phyloP scores from a whole-genome alignment of 2,113 vertebrate genomes.

The Capreolus pygargus region DNA sequence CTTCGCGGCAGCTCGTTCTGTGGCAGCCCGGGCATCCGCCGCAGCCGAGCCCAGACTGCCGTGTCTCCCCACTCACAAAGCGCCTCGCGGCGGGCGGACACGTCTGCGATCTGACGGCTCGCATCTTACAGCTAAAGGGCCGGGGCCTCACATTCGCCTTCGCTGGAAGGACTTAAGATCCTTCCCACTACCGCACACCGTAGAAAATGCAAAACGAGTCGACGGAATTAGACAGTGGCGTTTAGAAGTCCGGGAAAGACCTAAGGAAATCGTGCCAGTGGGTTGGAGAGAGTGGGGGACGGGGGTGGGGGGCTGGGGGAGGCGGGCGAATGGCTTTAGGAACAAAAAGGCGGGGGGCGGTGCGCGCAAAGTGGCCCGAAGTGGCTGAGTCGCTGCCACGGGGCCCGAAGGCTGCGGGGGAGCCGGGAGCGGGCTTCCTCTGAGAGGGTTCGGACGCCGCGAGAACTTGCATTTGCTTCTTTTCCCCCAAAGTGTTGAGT shows the following conservation, averaged over 20 bases:
- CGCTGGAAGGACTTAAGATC: not conserved
- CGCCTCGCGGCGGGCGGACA: not conserved
- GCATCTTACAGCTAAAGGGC: not conserved
- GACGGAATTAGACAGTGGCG: not conserved
- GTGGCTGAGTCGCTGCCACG: not conserved
- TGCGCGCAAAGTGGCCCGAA: not conserved
- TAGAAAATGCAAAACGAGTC: not conserved
- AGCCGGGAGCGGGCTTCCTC: not conserved
- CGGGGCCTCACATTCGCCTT: not conserved
- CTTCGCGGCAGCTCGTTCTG: constrained; percentile 40
- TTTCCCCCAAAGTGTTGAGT: not conserved
- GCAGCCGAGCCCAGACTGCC: constrained; percentile 62
- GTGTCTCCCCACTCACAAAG: constrained; percentile 59
- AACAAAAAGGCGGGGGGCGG: constrained; percentile 29
- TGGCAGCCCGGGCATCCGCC: constrained; percentile 54
- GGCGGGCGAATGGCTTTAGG: not conserved
- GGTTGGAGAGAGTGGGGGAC: not conserved
- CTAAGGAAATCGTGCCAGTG: not conserved
- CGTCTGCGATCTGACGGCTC: not conserved
- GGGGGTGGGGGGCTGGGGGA: fast-evolving
- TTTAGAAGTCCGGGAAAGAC: not conserved
- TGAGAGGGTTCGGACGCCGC: not conserved
- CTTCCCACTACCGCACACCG: not conserved
- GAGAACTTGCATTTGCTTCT: not conserved
- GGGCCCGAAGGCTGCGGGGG: not conserved